A percentile compares a stretch with the other conserved stretches of the same genome.
phyloP scores from a whole-genome alignment of 2,888 invertebrate species.

The Dynastes maya region DNA sequence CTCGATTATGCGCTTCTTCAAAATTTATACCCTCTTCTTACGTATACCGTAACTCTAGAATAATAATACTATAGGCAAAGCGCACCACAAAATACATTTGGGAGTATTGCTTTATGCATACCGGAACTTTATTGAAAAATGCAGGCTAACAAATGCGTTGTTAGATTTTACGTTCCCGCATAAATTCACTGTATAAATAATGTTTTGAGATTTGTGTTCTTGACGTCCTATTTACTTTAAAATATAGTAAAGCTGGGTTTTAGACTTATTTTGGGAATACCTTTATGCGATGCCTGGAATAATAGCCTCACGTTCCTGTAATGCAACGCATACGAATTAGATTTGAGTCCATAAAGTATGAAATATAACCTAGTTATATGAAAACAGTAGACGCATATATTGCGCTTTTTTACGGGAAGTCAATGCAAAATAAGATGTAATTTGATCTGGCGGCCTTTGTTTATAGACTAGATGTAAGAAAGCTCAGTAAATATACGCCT shows the following conservation, averaged over 20 bases:
- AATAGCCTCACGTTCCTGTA: background rate
- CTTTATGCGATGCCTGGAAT: constrained; percentile 6
- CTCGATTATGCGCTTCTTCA: background rate
- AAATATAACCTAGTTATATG: background rate
- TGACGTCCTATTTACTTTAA: constrained; percentile 17
- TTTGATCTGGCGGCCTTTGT: too few relatives aligned
- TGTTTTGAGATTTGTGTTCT: constrained; percentile 30
- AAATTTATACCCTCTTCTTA: background rate
- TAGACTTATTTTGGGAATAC: background rate
- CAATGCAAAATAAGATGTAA: too few relatives aligned
- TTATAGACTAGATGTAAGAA: too few relatives aligned
- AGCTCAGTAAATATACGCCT: too few relatives aligned
- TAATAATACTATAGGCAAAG: background rate
- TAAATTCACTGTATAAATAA: constrained; percentile 27
- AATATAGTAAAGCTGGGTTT: constrained; percentile 1
- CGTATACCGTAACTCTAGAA: too few relatives aligned
- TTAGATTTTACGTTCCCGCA: constrained; percentile 20
- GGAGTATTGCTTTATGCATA: constrained; percentile 39
- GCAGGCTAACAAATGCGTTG: constrained; percentile 11
- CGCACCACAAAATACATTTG: constrained; percentile 32
- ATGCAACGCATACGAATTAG: constrained; percentile 5
- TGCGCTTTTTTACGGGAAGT: too few relatives aligned
- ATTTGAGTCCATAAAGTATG: background rate
- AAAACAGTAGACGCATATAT: too few relatives aligned
- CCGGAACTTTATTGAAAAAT: constrained; percentile 34